phyloP scores from a whole-genome alignment of 1,140 invertebrate genomes.

The Drosophila auraria region DNA sequence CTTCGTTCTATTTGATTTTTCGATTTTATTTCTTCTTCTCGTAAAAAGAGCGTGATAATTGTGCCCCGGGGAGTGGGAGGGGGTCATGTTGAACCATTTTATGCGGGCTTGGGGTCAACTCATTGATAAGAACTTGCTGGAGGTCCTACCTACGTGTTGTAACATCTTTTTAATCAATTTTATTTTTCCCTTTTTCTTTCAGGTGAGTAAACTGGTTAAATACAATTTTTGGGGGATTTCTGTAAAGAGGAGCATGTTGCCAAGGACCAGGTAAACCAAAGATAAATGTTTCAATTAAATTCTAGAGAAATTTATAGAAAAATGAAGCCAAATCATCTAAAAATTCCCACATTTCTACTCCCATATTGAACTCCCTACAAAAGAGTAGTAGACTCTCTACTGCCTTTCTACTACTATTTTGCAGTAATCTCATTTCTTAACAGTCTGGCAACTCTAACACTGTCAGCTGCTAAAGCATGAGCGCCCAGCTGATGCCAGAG shows the following conservation, averaged over 20 bases:
- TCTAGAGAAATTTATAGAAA: not conserved
- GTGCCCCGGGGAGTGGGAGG: slow-evolving; percentile 32
- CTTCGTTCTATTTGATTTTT: slow-evolving; percentile 51
- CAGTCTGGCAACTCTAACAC: slow-evolving; percentile 54
- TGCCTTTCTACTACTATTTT: slow-evolving; percentile 41
- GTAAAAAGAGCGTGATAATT: slow-evolving; percentile 66
- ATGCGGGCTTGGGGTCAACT: slow-evolving; percentile 42
- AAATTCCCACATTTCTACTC: not conserved
- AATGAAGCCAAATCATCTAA: too few species aligned
- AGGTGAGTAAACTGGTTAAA: slow-evolving; percentile 57
- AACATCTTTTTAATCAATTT: slow-evolving; percentile 32
- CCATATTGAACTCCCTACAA: not conserved
- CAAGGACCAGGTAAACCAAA: slow-evolving; percentile 24
- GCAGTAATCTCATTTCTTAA: not conserved
- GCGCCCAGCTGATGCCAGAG: slow-evolving; percentile 58
- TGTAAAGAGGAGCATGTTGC: not conserved
- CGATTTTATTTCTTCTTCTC: slow-evolving; percentile 33
- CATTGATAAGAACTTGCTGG: slow-evolving; percentile 35
- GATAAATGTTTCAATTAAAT: not conserved
- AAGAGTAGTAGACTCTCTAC: slow-evolving; percentile 42
- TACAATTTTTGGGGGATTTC: not conserved
- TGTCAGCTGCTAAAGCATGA: slow-evolving; percentile 65
- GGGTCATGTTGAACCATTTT: slow-evolving; percentile 5
- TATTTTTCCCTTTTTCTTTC: slow-evolving; percentile 32
- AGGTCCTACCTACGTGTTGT: slow-evolving; percentile 22